phyloP scores from a whole-genome alignment of 2,113 vertebrate genomes.

The Ageneiosus marmoratus region DNA sequence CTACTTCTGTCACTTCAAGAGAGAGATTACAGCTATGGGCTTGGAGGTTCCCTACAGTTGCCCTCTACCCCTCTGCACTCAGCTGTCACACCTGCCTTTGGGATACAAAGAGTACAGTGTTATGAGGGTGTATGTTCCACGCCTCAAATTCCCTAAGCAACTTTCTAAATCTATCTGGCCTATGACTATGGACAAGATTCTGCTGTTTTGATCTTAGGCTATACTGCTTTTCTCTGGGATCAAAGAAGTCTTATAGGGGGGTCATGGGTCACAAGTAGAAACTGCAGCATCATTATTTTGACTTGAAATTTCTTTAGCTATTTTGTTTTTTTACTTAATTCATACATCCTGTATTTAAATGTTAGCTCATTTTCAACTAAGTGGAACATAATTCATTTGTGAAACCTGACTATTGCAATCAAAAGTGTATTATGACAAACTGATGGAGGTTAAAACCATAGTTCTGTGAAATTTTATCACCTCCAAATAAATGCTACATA shows the following conservation, averaged over 20 bases:
- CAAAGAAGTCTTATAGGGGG: background rate
- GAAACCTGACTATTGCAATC: background rate
- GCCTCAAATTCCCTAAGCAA: conserved; percentile 62
- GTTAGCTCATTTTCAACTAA: background rate
- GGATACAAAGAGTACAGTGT: conserved; percentile 70
- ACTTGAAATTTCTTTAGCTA: background rate
- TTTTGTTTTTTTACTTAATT: background rate
- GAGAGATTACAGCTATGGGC: conserved; percentile 21
- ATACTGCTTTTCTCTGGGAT: background rate
- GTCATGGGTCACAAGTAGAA: conserved; percentile 24
- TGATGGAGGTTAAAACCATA: background rate
- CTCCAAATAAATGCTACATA: background rate
- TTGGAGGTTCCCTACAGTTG: conserved; percentile 41
- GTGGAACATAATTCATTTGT: background rate
- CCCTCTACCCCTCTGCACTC: conserved; percentile 51
- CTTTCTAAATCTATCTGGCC: conserved; percentile 55
- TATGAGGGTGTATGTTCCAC: conserved; percentile 46
- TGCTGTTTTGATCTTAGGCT: background rate
- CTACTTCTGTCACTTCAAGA: conserved; percentile 36
- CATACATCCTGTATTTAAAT: background rate
- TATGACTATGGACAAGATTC: background rate
- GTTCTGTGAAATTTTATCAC: background rate
- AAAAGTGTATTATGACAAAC: background rate
- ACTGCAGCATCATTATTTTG: conserved; percentile 9
- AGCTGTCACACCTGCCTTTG: conserved; percentile 68